phyloP scores from a whole-genome alignment of 2,888 invertebrate genomes.

The Stegana nigrithorax region DNA sequence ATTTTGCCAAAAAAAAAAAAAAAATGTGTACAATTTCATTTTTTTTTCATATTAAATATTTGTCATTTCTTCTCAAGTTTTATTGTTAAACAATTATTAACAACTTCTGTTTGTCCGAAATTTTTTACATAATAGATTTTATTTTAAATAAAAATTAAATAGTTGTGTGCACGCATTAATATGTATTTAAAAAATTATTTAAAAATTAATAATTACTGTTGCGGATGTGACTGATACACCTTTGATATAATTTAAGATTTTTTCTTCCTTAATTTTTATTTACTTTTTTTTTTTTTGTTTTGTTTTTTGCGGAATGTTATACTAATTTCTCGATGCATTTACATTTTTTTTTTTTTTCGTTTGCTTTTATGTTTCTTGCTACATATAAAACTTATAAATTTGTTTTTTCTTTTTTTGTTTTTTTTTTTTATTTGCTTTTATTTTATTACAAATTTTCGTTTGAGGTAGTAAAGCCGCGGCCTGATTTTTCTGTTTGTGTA shows the following conservation, averaged over 20 bases:
- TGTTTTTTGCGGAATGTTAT: conserved; percentile 45
- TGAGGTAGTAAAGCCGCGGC: conserved; percentile 57
- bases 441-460: conserved; percentile 26
- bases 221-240: conserved; percentile 52
- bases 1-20: not conserved
- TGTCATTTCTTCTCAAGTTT: not conserved
- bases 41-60: conserved; percentile 4
- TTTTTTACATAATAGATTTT: not conserved
- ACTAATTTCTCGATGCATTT: conserved; percentile 29
- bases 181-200: conserved; percentile 41
- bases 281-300: conserved; percentile 21
- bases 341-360: conserved; percentile 15
- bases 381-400: conserved; percentile 23
- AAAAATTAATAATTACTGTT: conserved; percentile 63
- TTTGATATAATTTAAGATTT: conserved; percentile 39
- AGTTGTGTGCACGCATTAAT: not conserved
- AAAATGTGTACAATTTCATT: not conserved
- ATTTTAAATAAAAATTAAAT: not conserved
- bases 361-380: conserved; percentile 27
- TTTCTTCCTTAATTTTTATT: conserved; percentile 35
- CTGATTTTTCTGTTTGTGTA: conserved; percentile 19
- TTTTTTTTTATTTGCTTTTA: conserved; percentile 29
- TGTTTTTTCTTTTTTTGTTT: conserved; percentile 31
- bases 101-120: too few species aligned
- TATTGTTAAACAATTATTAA: too few species aligned